Evolutionary conservation across 1,140 invertebrate genomes (phyloP).

Genomic region (Cotesia chilonis): DNA sequence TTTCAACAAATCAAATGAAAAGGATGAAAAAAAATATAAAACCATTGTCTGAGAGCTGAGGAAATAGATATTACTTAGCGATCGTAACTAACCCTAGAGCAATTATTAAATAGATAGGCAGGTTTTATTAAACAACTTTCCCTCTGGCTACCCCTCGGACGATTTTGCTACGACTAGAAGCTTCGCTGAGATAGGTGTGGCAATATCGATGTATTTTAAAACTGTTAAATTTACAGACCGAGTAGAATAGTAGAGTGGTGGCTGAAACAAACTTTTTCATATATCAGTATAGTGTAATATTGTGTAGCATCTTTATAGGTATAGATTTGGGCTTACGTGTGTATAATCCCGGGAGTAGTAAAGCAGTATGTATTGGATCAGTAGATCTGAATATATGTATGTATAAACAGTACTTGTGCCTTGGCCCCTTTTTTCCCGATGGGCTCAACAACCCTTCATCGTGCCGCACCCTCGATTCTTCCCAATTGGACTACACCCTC

Average conservation of each 20-base stretch:
- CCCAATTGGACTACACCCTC: conserved; percentile 34
- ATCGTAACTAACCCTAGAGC: conserved; percentile 38
- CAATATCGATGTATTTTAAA: conserved; percentile 51
- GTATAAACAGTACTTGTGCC: neutral
- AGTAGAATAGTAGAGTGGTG: conserved; percentile 38
- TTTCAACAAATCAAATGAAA: conserved; percentile 42
- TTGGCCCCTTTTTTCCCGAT: conserved; percentile 22
- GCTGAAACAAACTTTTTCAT: neutral
- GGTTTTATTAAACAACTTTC: neutral
- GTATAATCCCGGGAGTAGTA: neutral
- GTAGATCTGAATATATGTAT: conserved; percentile 2
- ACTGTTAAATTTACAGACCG: conserved; percentile 55
- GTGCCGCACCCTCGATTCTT: conserved; percentile 33
- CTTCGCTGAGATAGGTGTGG: conserved; percentile 42
- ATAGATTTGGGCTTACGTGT: neutral
- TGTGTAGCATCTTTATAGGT: too few species aligned
- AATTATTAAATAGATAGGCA: conserved; percentile 13
- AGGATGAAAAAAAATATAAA: conserved; percentile 53
- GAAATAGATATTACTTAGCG: conserved; percentile 63
- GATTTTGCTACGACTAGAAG: neutral
- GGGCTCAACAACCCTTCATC: conserved; percentile 31
- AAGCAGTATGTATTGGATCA: too few species aligned
- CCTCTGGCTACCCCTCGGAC: neutral
- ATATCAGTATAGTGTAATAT: too few species aligned
- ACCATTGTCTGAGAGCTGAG: conserved; percentile 47